Evolutionary conservation across 30 jellyfish, hydroid and myxozoan genomes (phyloP).

Genomic region (Pelagia noctiluca): DNA sequence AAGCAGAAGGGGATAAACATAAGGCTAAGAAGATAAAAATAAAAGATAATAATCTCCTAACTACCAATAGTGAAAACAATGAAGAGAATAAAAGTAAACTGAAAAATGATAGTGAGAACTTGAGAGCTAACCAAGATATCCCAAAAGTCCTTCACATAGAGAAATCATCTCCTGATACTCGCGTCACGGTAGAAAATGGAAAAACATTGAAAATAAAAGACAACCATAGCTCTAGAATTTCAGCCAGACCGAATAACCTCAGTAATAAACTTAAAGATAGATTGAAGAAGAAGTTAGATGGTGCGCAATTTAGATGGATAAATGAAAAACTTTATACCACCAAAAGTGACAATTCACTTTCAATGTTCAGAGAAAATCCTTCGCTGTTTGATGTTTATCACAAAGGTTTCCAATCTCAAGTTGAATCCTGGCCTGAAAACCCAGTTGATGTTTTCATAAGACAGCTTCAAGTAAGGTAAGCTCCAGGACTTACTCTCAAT

Average conservation of each 20-base stretch:
- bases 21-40: too few species aligned
- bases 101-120: not conserved
- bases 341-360: constrained; percentile 69
- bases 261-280: constrained; percentile 56
- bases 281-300: constrained; percentile 67
- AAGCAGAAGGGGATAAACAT: too few species aligned
- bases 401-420: constrained; percentile 84
- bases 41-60: too few species aligned
- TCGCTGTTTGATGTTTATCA: constrained; percentile 89
- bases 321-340: constrained; percentile 87
- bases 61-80: not conserved
- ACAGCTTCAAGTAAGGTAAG: constrained; percentile 63
- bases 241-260: too few species aligned
- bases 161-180: too few species aligned
- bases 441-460: constrained; percentile 84
- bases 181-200: not conserved
- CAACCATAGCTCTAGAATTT: too few species aligned
- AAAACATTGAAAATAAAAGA: not conserved
- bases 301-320: constrained; percentile 93
- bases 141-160: too few species aligned
- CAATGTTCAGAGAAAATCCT: constrained; percentile 71
- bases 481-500: too few species aligned
- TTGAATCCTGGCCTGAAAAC: constrained; percentile 90
- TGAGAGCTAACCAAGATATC: too few species aligned
- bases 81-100: not conserved